Evolutionary conservation across 1,140 invertebrate genomes (phyloP).

Genomic region (Euwallacea similis): DNA sequence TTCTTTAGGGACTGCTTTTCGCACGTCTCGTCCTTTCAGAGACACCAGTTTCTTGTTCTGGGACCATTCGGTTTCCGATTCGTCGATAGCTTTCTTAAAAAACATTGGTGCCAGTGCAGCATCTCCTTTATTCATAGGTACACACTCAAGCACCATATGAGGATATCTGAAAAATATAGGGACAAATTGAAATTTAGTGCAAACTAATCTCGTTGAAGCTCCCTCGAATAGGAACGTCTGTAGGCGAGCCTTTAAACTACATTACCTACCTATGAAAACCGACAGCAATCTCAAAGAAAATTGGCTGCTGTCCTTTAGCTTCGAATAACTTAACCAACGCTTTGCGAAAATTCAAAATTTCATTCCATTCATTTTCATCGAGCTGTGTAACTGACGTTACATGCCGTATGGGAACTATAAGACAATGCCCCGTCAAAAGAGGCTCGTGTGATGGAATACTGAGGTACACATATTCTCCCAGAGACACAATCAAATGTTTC

Average conservation of each 20-base stretch:
- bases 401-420: slow-evolving; percentile 85
- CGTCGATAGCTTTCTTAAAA: slow-evolving; percentile 96
- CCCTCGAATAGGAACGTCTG: no score
- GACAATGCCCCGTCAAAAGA: slow-evolving; percentile 84
- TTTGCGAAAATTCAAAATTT: slow-evolving; percentile 78
- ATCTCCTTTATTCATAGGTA: slow-evolving; percentile 80
- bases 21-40: slow-evolving; percentile 70
- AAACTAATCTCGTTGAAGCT: no score
- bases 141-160: slow-evolving; percentile 87
- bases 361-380: slow-evolving; percentile 93
- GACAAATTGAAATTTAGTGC: neutral
- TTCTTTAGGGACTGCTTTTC: slow-evolving; percentile 86
- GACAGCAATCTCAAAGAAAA: slow-evolving; percentile 90
- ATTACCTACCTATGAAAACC: slow-evolving; percentile 41
- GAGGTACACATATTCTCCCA: slow-evolving; percentile 81
- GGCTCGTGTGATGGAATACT: slow-evolving; percentile 77
- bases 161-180: slow-evolving; percentile 58
- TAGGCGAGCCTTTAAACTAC: neutral
- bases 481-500: slow-evolving; percentile 85
- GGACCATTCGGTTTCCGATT: slow-evolving; percentile 93
- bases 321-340: slow-evolving; percentile 78
- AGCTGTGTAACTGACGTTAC: slow-evolving; percentile 72
- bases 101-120: slow-evolving; percentile 90
- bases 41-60: slow-evolving; percentile 95
- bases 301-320: slow-evolving; percentile 71